Evolutionary conservation across 2,888 invertebrate species (phyloP), one percentile per base, ranked within the genome.

Genomic region (Tolmerus cingulatus): DNA sequence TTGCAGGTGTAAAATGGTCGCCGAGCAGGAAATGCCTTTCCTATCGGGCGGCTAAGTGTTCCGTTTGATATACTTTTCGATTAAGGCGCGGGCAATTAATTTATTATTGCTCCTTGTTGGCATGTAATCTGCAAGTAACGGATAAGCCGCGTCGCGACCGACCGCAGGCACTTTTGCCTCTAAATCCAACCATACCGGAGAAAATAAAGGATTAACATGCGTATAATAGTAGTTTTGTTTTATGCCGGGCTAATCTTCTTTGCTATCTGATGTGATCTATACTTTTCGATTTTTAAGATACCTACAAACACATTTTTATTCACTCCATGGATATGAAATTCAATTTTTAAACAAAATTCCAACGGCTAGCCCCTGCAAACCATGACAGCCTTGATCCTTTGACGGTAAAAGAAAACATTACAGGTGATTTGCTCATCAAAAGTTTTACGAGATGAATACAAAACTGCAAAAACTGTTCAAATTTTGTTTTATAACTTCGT

Each of bases 1-100:
- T 66, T 23, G 82, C 82, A 85, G 85, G 85, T 85, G 85, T 46
- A 85, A 85, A 84, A 46, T 46, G 46, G 74, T 85, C 57, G 16
- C 74, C 34, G 74, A 74, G 57, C 74, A 85, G 74, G 85, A 85
- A 85, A 74, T 57, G 51, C 27, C 51, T 79, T 51, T 79, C 79
- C 79, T 51, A 79, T 79, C 51, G 55, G 51, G 30, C 78, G 43
- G 78, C 78, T 78, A 78, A 78, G 40, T 51, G 79, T 79, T 51
- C 79, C 79, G 79, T 79, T 23, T 43, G 23, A 78, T 34, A 78
- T 23, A 78, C 23, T 40, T 78, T 78, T 78, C 78, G 78, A 78
- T 78, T 78, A 78, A 78, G 78, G 78, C 27, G 43, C 37, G 43
- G 40, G 78, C 78, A 78, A 78, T 78, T 78, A 78, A 78, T 78